phyloP scores from a whole-genome alignment of 92 coral and sea anemone genomes.

The Heliopora coerulea region DNA sequence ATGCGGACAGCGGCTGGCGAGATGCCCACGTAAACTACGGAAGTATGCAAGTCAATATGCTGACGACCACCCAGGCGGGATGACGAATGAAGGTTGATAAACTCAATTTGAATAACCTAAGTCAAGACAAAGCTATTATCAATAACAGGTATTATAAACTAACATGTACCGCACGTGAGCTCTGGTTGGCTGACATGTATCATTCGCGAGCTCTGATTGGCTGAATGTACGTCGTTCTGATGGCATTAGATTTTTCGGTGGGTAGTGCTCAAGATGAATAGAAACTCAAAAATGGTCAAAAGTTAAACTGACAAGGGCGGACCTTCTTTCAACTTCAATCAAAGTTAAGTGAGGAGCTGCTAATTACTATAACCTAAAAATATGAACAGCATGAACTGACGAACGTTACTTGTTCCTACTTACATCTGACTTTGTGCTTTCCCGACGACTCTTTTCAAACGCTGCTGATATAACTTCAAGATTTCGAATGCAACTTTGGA shows the following conservation, averaged over 20 bases:
- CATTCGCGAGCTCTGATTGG: too few species aligned
- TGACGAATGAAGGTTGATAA: slow-evolving; percentile 70
- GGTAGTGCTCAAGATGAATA: too few species aligned
- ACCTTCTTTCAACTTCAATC: too few species aligned
- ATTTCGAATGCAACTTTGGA: slow-evolving; percentile 66
- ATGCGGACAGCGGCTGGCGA: slow-evolving; percentile 89
- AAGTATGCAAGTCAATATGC: slow-evolving; percentile 76
- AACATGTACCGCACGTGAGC: too few species aligned
- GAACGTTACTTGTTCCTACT: not conserved
- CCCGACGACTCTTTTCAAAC: slow-evolving; percentile 74
- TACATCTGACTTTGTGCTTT: slow-evolving; percentile 74
- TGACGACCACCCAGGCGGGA: slow-evolving; percentile 81
- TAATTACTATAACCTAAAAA: not conserved
- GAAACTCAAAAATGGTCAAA: too few species aligned
- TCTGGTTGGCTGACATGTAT: too few species aligned
- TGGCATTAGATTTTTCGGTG: too few species aligned
- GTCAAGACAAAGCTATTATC: too few species aligned
- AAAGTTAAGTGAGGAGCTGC: too few species aligned
- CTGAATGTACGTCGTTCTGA: too few species aligned
- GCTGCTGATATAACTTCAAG: slow-evolving; percentile 79
- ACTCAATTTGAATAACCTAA: slow-evolving; percentile 79
- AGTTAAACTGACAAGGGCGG: too few species aligned
- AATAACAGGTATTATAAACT: too few species aligned
- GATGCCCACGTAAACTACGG: slow-evolving; percentile 70
- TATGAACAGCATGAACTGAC: not conserved